Conservation (phyloP, 2,113 vertebrate genomes). For the Uria lomvia region DNA sequence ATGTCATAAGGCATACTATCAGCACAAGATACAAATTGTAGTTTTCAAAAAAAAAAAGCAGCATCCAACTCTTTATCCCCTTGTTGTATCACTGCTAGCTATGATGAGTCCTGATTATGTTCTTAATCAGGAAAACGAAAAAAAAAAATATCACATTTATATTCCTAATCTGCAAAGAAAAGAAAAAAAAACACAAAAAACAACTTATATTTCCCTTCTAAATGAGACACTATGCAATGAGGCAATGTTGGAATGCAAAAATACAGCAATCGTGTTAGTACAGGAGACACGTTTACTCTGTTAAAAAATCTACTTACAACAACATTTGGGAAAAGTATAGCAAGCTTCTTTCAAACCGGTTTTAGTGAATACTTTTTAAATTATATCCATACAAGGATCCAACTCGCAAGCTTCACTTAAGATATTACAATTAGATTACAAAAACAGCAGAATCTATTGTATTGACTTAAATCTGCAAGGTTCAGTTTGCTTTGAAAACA, state of each 20-base stretch:
- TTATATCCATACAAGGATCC: not conserved
- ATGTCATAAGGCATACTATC: not conserved
- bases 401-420: not conserved
- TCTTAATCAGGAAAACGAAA: not conserved
- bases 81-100: not conserved
- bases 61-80: not conserved
- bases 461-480: not conserved
- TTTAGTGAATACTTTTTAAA: not conserved
- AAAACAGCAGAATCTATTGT: not conserved
- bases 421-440: not conserved
- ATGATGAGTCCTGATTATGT: not conserved
- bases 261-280: not conserved
- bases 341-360: not conserved
- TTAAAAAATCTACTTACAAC: not conserved
- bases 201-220: not conserved
- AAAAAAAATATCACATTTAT: not conserved
- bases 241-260: not conserved
- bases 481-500: not conserved
- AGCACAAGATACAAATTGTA: not conserved
- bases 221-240: not conserved
- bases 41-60: not conserved
- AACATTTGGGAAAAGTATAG: not conserved
- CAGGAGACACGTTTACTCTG: not conserved
- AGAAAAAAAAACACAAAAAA: not conserved
- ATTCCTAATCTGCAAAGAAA: not conserved